Evolutionary conservation across 2,113 vertebrate genomes (phyloP).

Genomic region (Melanerpes aurifrons): DNA sequence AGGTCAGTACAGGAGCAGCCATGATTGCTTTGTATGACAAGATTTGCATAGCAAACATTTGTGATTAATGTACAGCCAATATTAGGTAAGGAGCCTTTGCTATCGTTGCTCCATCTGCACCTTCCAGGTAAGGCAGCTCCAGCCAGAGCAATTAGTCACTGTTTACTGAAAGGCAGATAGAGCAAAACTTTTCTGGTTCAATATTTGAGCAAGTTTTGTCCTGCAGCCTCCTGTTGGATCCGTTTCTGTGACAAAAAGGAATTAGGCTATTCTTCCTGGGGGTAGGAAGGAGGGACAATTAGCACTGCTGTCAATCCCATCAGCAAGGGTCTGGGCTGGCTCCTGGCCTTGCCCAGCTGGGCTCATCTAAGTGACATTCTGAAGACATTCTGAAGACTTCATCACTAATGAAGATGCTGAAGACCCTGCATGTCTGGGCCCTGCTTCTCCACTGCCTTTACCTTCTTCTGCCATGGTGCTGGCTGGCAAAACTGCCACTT

Average conservation of each 20-base stretch:
- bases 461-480: neutral
- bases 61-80: slow-evolving; percentile 63
- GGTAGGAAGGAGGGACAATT: neutral
- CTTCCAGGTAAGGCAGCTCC: slow-evolving; percentile 33
- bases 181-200: slow-evolving; percentile 45
- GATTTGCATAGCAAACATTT: slow-evolving; percentile 76
- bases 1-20: slow-evolving; percentile 66
- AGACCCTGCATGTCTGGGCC: neutral
- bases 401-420: neutral
- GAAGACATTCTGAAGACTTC: neutral
- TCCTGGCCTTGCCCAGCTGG: neutral
- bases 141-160: slow-evolving; percentile 62
- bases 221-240: neutral
- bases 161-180: slow-evolving; percentile 58
- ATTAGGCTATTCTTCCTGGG: neutral
- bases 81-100: slow-evolving; percentile 6
- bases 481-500: neutral
- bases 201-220: slow-evolving; percentile 63
- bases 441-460: neutral
- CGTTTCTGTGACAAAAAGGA: neutral
- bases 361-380: neutral
- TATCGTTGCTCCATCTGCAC: slow-evolving; percentile 43
- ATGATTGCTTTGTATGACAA: slow-evolving; percentile 71
- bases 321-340: neutral
- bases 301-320: neutral